Base-by-base conservation (phyloP, 2,113 vertebrate species). In the Channa argus region DNA sequence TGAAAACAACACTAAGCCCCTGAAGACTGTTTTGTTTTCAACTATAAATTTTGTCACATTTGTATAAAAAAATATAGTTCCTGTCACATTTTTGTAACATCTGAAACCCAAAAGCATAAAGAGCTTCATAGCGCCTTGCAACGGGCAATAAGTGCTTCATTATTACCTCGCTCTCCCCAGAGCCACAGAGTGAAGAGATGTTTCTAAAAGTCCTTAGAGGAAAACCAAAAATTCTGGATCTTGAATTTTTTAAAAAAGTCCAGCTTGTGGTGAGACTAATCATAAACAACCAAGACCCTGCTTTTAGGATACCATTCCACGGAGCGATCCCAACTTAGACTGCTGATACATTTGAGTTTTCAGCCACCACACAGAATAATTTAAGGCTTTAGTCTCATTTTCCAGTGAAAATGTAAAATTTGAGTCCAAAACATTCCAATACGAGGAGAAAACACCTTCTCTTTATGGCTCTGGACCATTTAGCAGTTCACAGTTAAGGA, bases 401-500 rank as follows among this genome's bases (percentile, higher is more conserved):
- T 82, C 58, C 65, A 71, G 56, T 36, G 38, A 74, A 44, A 78
- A 65, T 71, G 61, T 39, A 39, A 76, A 44, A 76, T 63, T 13
- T 5, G 38, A 0, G 45, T 61, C 58, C 3, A 39, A 11, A 53
- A 60, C 43, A 52, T 6, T 33, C 41, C 34, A 3, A 15, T 51
- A 39, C 64, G 62, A 54, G 24, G 52, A 78, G 68, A 78, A 68
- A 82, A 61, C 68, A 82, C 52, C 10, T 66, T 51, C 66, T 45
- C 69, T 45, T 2, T 10, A 5, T n/a, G 79, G 54, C 82, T 83
- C 74, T 62, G 80, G 72, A 70, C 73, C 73, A 43, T 77, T 66
- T 44, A 76, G 60, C 92, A 93, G 88, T 96, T 97, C 96, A 97
- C 96, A 98, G 97, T 97, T 95, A 95, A 91, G 94, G 95, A 96